Evolutionary conservation across 2,113 vertebrate genomes (phyloP), one percentile per base, ranked within the genome.

Genomic region (Geococcyx californianus): DNA sequence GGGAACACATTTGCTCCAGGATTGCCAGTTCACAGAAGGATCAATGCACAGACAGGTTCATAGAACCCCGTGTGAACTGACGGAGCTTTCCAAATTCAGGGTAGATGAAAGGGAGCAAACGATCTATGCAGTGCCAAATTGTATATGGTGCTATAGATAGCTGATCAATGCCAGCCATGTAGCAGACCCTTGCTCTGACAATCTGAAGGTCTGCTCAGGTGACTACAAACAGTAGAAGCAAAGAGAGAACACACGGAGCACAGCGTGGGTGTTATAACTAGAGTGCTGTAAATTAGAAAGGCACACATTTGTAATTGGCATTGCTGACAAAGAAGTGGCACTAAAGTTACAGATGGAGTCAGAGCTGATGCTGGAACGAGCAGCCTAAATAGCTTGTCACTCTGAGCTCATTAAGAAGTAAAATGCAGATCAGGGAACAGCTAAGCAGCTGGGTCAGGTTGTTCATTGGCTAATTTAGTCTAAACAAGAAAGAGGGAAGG

Each of bases 391-490:
- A 97, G 97, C 96, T 97, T 97, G 97, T 97, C 97, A 97, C 97
- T 97, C 97, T 97, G 96, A 97, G 97, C 97, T 97, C 97, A 97
- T 97, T 97, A 97, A 97, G 97, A 96, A 97, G 97, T 97, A 97
- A 97, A 97, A 97, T 97, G 97, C 97, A 97, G 97, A 97, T 97
- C 97, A 97, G 97, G 97, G 97, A 97, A 97, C 97, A 97, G 97
- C 95, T 97, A 97, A 97, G 97, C 97, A 97, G 96, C 97, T 97
- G 97, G 97, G 97, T 97, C 97, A 97, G 97, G 97, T 97, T 97
- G 97, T 97, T 97, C 97, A 97, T 97, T 97, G 97, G 97, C 97
- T 97, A 97, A 97, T 97, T 97, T 97, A 97, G 97, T 96, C 97
- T 97, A 97, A 97, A 97, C 97, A 97, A 97, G 97, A 97, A 97